Evolutionary conservation across 2,888 invertebrate genomes (phyloP), one percentile per base, ranked within the genome.

Genomic region (Melanophora roralis): DNA sequence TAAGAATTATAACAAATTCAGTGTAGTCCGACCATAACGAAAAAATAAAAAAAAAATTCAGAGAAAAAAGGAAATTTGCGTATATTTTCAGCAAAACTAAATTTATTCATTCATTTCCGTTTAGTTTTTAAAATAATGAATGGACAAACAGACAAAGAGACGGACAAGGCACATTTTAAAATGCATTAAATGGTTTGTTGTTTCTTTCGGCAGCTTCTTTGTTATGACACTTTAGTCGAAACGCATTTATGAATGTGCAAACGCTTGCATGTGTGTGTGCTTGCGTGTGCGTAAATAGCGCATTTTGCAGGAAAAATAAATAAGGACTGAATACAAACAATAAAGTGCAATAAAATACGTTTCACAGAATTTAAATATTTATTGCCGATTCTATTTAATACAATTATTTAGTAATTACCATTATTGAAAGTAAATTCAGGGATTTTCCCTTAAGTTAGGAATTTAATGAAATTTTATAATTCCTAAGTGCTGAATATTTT

Each of bases 281-380:
- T 14, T 11, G 12, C 38, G 16, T 34, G 51, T n/a, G 40, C 36
- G 38, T 69, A 55, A n/a, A 19, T 32, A 74, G 74, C 78, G 78
- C 74, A 79, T 74, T 47, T 79, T 65, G 69, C 74, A 71, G 78
- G 78, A 74, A 65, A n/a, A 60, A 36, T 51, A 23, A 53, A 47
- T 14, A 43, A 62, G 34, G 60, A 60, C 23, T 23, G 49, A 7
- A 14, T 16, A 2, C 8, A 43, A 32, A 12, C 43, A 47, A 36
- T 6, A 27, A 6, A 27, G 27, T 27, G 27, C 27, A 27, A 27
- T 27, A 6, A 27, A 27, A 27, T 27, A 5, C 6, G 27, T 27
- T 27, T 27, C 4, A 27, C 27, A 27, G 4, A 5, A 27, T 27
- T 27, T 27, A 5, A 27, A 27, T 5, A 27, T 27, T 27, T 27